phyloP scores from a whole-genome alignment of 2,797 vertebrate genomes.

The Gallinago solitaria region DNA sequence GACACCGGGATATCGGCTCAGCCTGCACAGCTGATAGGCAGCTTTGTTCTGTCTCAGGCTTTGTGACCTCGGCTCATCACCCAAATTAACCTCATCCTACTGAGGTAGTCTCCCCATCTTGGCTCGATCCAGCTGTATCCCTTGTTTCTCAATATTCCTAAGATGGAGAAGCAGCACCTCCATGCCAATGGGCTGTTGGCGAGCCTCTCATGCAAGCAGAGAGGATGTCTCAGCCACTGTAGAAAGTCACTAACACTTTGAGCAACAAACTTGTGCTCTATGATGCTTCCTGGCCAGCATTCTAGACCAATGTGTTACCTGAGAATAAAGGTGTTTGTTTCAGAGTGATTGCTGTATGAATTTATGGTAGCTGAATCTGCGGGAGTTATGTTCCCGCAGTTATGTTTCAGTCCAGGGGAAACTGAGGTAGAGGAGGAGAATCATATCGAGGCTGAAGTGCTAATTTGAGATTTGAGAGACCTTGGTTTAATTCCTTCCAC shows the following conservation, averaged over 20 bases:
- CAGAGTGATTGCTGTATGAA: neutral
- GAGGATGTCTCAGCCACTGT: neutral
- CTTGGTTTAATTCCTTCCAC: neutral
- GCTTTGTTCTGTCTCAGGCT: neutral
- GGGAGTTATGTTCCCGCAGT: neutral
- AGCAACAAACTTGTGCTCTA: neutral
- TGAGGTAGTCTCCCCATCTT: neutral
- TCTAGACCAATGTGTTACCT: neutral
- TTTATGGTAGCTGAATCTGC: neutral
- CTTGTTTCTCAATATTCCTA: neutral
- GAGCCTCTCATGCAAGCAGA: rapidly evolving
- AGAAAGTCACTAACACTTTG: neutral
- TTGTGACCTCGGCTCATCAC: neutral
- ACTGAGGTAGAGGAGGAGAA: neutral
- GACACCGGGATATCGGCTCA: rapidly evolving
- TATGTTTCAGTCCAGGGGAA: no score
- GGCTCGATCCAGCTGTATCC: neutral
- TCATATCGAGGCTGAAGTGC: neutral
- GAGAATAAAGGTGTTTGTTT: neutral
- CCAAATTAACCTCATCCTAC: neutral
- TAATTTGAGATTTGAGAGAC: neutral
- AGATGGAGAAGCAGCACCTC: neutral
- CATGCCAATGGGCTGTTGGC: rapidly evolving
- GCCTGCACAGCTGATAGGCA: rapidly evolving
- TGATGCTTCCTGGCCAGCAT: neutral